phyloP scores from a whole-genome alignment of 2,888 invertebrate species.

The Drosophila mercatorum region DNA sequence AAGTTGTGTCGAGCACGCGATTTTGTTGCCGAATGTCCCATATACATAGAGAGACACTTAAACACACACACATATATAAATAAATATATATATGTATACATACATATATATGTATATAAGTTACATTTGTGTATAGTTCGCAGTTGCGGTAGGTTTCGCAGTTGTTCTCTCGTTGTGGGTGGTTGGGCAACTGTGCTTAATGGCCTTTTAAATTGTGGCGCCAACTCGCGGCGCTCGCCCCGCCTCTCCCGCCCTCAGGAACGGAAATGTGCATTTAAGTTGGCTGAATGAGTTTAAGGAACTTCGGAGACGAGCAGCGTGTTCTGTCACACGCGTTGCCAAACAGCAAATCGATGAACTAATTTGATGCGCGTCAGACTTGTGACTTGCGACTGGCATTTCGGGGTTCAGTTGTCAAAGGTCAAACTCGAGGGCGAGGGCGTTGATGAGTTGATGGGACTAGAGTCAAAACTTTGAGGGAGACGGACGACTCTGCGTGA shows the following conservation, averaged over 20 bases:
- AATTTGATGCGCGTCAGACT: slow-evolving; percentile 53
- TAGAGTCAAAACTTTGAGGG: slow-evolving; percentile 2
- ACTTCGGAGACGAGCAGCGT: slow-evolving; percentile 39
- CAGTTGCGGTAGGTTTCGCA: slow-evolving; percentile 54
- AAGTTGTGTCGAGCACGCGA: slow-evolving; percentile 70
- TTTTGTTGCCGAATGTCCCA: slow-evolving; percentile 56
- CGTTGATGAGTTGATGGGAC: slow-evolving; percentile 37
- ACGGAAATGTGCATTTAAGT: slow-evolving; percentile 53
- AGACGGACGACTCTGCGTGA: slow-evolving; percentile 6
- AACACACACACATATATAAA: slow-evolving; percentile 6
- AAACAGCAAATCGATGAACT: slow-evolving; percentile 45
- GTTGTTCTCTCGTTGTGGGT: slow-evolving; percentile 2
- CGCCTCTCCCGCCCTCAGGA: not conserved
- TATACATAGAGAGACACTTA: slow-evolving; percentile 26
- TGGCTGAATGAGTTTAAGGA: slow-evolving; percentile 52
- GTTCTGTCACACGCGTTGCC: slow-evolving; percentile 25
- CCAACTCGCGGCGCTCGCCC: slow-evolving; percentile 32
- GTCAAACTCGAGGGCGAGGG: slow-evolving; percentile 57
- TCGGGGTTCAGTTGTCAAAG: slow-evolving; percentile 58
- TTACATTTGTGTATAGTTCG: slow-evolving; percentile 11
- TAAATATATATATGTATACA: slow-evolving; percentile 11
- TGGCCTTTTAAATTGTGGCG: slow-evolving; percentile 57
- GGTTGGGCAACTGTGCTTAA: slow-evolving; percentile 29
- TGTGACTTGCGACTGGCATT: not conserved
- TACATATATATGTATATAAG: not conserved